phyloP scores from a whole-genome alignment of 2,888 invertebrate species.

The Hermaeophaga mercurialis region DNA sequence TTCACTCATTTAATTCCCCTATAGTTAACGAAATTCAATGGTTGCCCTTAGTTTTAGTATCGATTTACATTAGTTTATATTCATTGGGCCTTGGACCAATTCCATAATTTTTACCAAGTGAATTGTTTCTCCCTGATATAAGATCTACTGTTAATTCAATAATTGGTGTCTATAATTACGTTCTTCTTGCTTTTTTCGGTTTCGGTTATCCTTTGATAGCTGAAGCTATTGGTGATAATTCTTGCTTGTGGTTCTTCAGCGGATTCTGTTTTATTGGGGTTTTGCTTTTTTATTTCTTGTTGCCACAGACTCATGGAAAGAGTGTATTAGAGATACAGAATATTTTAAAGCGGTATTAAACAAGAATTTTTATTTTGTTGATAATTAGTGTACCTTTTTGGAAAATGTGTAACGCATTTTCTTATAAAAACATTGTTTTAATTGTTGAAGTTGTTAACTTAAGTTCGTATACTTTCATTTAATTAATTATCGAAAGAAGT shows the following conservation, averaged over 20 bases:
- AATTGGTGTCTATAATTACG: neutral
- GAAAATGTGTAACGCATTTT: conserved; percentile 5
- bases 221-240: conserved; percentile 10
- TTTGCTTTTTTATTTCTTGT: neutral
- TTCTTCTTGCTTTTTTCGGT: neutral
- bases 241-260: conserved; percentile 22
- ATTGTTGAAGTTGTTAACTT: conserved; percentile 61
- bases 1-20: conserved; percentile 2
- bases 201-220: conserved; percentile 26
- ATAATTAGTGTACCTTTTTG: no score
- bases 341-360: conserved; percentile 6
- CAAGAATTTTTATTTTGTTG: no score
- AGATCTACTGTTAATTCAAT: conserved; percentile 1
- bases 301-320: conserved; percentile 21
- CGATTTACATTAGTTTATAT: neutral
- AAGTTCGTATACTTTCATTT: conserved; percentile 69
- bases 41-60: conserved; percentile 4
- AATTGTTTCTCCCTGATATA: neutral
- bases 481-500: conserved; percentile 74
- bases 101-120: neutral
- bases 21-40: conserved; percentile 1
- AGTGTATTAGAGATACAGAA: conserved; percentile 15
- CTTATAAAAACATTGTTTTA: conserved; percentile 20
- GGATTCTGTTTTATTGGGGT: neutral
- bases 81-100: neutral